Evolutionary conservation across 2,888 invertebrate genomes (phyloP), one percentile per base, ranked within the genome.

Genomic region (Drosophila meridiana): DNA sequence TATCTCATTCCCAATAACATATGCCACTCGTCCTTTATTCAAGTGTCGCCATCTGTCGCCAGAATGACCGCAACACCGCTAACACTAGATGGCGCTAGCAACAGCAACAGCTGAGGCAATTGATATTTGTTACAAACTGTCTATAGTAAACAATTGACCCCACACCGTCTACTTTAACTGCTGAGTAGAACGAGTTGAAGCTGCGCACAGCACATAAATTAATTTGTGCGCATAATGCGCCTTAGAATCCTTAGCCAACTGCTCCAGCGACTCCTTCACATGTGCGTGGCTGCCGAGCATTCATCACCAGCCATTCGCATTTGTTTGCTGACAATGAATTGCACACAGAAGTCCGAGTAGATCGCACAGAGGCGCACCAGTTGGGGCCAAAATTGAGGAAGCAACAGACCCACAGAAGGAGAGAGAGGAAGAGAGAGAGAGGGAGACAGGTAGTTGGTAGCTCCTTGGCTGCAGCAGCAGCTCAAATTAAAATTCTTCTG

Each of bases 271-370:
- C 69, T 76, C 57, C 72, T 82, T 73, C 80, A 30, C 58, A 59
- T 81, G 79, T 86, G 92, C 92, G 92, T 92, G 92, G 91, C 79
- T 79, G 76, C 52, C 45, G 71, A 60, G 91, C 92, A 92, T 92
- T 91, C 90, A 92, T 92, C 92, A 92, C 85, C 52, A 53, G 78
- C 74, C 69, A 68, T 61, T 79, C 85, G 90, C 79, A 88, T 90
- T 90, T 91, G 90, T 87, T 90, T 88, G 90, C 91, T 90, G 88
- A 91, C 90, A 90, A 90, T 88, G 89, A 87, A 87, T 89, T 87
- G 90, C 84, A 73, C 74, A 78, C 76, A 80, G 71, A 73, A 65
- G 45, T 64, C 42, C 20, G 34, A 55, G 67, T 47, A 47, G 67
- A 67, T 40, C 56, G 48, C 34, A 5, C 26, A 47, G n/a, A 50